Evolutionary conservation across 1,140 invertebrate species (phyloP), one percentile per base, ranked within the genome.

Genomic region (Brachionus rubens): DNA sequence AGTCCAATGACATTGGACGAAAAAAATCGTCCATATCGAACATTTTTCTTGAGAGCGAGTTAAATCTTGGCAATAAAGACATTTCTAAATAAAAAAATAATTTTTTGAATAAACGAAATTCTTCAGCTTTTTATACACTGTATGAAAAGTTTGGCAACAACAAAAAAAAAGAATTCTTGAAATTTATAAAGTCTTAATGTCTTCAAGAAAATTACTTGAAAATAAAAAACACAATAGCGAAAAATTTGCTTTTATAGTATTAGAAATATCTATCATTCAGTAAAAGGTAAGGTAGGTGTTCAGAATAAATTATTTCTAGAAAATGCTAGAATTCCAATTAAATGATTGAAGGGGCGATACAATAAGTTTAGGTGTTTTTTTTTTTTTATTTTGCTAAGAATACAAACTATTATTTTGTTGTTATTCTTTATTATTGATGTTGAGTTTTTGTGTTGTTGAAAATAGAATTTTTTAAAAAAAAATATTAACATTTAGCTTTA

Each of bases 401-500:
- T n/a, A 52, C 21, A 26, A 26, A 54, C n/a, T n/a, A n/a, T n/a
- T n/a, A n/a, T n/a, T n/a, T n/a, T n/a, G n/a, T n/a, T n/a, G n/a
- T n/a, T n/a, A n/a, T n/a, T n/a, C n/a, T n/a, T n/a, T n/a, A n/a
- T n/a, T n/a, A n/a, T n/a, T n/a, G n/a, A n/a, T n/a, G n/a, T n/a
- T n/a, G n/a, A n/a, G n/a, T n/a, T n/a, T n/a, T n/a, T n/a, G n/a
- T n/a, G n/a, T n/a, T n/a, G n/a, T n/a, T n/a, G n/a, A n/a, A n/a
- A n/a, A n/a, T n/a, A n/a, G 33, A 36, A 36, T 5, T 36, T 36
- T 36, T 5, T 5, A 59, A 33, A 33, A n/a, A 26, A 59, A 59
- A 59, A 33, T 59, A 59, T 59, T 59, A 59, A 30, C 54, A 59
- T 59, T 59, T 59, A 59, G 54, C 54, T 59, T 59, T 59, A 33